Conservation (phyloP, 2,888 invertebrate genomes). For the Megastigmus dorsalis region DNA sequence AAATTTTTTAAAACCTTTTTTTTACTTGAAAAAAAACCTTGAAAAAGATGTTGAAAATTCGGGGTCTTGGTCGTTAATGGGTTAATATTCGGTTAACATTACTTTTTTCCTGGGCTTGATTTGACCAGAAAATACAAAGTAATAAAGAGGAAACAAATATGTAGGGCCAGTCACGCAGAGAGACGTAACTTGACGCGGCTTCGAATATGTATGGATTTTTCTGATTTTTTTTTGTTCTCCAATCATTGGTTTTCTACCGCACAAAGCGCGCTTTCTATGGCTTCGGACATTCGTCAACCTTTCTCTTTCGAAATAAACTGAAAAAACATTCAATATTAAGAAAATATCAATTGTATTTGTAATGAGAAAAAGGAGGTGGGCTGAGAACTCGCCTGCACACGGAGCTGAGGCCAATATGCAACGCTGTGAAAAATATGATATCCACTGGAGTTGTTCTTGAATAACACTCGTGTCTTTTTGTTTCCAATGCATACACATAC, state of each 20-base stretch:
- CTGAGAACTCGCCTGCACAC: background rate
- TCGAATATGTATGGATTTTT: slow-evolving; percentile 45
- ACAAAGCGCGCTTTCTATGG: slow-evolving; percentile 31
- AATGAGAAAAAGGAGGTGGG: background rate
- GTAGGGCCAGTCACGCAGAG: slow-evolving; percentile 46
- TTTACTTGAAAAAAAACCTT: too few relatives aligned
- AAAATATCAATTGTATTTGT: slow-evolving; percentile 15
- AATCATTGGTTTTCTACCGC: slow-evolving; percentile 15
- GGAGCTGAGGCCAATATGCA: background rate
- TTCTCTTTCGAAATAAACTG: background rate
- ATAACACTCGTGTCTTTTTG: background rate
- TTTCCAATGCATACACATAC: background rate
- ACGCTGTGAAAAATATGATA: background rate
- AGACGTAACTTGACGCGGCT: slow-evolving; percentile 50
- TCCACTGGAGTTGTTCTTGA: background rate
- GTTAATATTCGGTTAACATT: slow-evolving; percentile 57
- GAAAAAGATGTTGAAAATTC: too few relatives aligned
- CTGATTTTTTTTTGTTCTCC: slow-evolving; percentile 20
- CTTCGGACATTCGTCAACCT: slow-evolving; percentile 2
- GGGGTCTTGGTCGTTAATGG: too few relatives aligned
- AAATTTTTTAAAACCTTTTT: too few relatives aligned
- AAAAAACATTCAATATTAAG: background rate
- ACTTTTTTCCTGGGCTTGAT: slow-evolving; percentile 38
- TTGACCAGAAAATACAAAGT: slow-evolving; percentile 34
- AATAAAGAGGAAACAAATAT: slow-evolving; percentile 29